phyloP scores from a whole-genome alignment of 2,888 invertebrate species.

The Ophioninae sp. region DNA sequence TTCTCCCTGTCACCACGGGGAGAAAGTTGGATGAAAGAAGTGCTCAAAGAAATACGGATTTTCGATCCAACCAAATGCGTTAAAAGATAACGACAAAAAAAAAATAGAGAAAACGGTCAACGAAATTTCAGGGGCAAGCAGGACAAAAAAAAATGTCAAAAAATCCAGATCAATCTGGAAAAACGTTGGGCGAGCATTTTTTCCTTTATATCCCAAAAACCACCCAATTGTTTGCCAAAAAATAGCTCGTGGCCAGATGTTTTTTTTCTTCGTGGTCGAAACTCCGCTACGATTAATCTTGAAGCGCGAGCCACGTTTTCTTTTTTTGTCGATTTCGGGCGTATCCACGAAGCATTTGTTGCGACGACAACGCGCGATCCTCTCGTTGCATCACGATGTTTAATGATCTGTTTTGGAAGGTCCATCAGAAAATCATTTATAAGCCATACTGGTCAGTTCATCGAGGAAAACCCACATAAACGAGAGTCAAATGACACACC shows the following conservation, averaged over 20 bases:
- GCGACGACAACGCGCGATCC: slow-evolving; percentile 25
- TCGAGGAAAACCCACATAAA: slow-evolving; percentile 19
- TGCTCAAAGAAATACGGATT: slow-evolving; percentile 25
- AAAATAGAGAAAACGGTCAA: not conserved
- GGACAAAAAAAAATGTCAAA: not conserved
- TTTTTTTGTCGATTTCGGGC: slow-evolving; percentile 17
- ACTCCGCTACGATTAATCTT: slow-evolving; percentile 38
- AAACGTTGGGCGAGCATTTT: slow-evolving; percentile 22
- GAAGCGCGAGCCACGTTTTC: not conserved
- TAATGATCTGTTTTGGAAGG: slow-evolving; percentile 42
- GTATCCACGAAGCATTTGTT: slow-evolving; percentile 31
- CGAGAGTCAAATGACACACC: slow-evolving; percentile 11
- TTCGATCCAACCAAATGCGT: not conserved
- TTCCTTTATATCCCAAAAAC: not conserved
- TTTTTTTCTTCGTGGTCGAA: not conserved
- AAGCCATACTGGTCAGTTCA: slow-evolving; percentile 55
- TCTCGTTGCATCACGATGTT: slow-evolving; percentile 29
- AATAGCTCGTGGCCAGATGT: slow-evolving; percentile 40
- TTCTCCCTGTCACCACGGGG: slow-evolving; percentile 2
- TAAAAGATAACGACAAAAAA: slow-evolving; percentile 8
- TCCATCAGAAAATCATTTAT: slow-evolving; percentile 63
- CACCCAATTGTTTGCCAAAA: slow-evolving; percentile 33
- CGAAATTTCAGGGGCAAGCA: not conserved
- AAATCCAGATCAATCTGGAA: slow-evolving; percentile 37
- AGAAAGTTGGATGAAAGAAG: slow-evolving; percentile 39